phyloP scores from a whole-genome alignment of 2,888 invertebrate genomes.

The Pseudoips prasinana region DNA sequence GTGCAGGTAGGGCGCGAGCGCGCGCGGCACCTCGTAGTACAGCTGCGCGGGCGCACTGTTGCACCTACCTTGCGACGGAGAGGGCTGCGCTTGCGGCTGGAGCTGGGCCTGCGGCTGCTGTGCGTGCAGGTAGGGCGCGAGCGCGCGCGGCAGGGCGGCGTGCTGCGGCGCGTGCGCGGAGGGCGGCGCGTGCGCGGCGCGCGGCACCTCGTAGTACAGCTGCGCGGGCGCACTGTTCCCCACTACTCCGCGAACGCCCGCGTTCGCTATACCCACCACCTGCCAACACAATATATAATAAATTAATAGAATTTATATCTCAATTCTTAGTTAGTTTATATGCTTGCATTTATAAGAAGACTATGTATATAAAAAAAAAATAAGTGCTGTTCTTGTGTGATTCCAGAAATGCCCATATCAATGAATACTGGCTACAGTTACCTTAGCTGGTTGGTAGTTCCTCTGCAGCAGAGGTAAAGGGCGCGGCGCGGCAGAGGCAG shows the following conservation, averaged over 20 bases:
- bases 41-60: conserved; percentile 71
- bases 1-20: conserved; percentile 1
- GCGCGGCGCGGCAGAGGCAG: conserved; percentile 51
- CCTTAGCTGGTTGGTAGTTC: conserved; percentile 75
- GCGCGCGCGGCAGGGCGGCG: conserved; percentile 63
- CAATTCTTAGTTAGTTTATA: too few relatives aligned
- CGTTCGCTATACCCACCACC: conserved; percentile 67
- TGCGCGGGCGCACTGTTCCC: conserved; percentile 73
- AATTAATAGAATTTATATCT: not conserved
- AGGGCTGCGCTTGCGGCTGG: conserved; percentile 27
- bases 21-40: conserved; percentile 70
- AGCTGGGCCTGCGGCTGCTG: too few relatives aligned
- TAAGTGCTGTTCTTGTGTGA: not conserved
- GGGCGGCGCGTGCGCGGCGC: conserved; percentile 14
- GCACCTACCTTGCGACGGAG: conserved; percentile 32
- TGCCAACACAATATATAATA: conserved; percentile 16
- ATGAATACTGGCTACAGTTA: too few relatives aligned
- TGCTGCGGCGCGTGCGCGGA: conserved; percentile 71
- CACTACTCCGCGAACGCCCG: conserved; percentile 61
- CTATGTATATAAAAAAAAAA: too few relatives aligned
- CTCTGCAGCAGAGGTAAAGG: conserved; percentile 69
- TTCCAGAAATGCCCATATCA: not conserved
- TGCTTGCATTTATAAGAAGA: too few relatives aligned
- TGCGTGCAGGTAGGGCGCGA: conserved; percentile 1
- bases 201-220: conserved; percentile 73